A percentile compares a stretch with the other conserved stretches of the same genome.
Conservation (phyloP, 2,888 invertebrate species). For the Apomyelois bistriatella region DNA sequence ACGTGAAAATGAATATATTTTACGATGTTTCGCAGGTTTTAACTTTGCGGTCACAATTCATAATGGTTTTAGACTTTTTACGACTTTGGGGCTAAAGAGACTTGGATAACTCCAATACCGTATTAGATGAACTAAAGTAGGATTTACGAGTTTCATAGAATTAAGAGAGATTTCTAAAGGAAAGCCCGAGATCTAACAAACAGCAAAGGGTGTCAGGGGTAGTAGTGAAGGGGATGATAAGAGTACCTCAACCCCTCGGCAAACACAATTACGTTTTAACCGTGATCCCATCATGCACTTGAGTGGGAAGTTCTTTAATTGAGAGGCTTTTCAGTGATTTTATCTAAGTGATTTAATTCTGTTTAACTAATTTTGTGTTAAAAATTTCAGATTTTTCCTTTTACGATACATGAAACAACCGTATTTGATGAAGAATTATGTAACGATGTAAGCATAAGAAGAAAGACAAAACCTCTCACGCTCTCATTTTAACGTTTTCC, state of each 20-base stretch:
- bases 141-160: slow-evolving; percentile 40
- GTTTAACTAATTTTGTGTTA: not conserved
- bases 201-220: slow-evolving; percentile 20
- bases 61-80: slow-evolving; percentile 24
- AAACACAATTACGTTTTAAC: slow-evolving; percentile 45
- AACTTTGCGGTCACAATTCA: slow-evolving; percentile 15
- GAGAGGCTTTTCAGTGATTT: slow-evolving; percentile 22
- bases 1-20: slow-evolving; percentile 23
- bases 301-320: slow-evolving; percentile 30
- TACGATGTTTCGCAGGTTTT: slow-evolving; percentile 17
- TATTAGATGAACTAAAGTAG: slow-evolving; percentile 35
- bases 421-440: too few species aligned
- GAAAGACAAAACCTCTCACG: too few species aligned
- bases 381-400: too few species aligned
- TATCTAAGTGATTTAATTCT: not conserved
- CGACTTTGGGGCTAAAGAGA: slow-evolving; percentile 21
- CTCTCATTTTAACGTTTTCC: too few species aligned
- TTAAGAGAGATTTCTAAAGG: slow-evolving; percentile 34
- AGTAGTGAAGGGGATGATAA: slow-evolving; percentile 18
- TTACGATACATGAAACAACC: too few species aligned
- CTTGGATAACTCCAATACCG: slow-evolving; percentile 26
- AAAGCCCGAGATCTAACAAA: slow-evolving; percentile 23
- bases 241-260: slow-evolving; percentile 33
- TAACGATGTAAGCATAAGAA: too few species aligned
- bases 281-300: slow-evolving; percentile 35